These are phyloP conservation scores for Ditylenchus dipsaci DNA, from an alignment of 1,140 invertebrate species.

Conservation along the genomic window DNA sequence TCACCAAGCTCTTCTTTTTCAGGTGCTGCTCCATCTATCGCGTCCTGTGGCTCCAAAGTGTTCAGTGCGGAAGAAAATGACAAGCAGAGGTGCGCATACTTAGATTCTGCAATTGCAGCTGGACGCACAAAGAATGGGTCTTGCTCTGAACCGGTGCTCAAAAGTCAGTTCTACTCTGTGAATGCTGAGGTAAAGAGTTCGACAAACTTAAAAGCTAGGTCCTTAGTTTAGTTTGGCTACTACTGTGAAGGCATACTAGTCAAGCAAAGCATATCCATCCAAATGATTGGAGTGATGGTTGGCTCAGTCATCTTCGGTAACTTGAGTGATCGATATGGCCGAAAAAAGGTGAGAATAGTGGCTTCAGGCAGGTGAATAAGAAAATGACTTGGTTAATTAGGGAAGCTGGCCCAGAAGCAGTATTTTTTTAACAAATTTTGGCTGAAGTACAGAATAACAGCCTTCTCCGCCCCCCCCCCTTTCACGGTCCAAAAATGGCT, in stretches of 20 bases:
- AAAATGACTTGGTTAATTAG: too few relatives aligned
- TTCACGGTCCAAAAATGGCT: too few relatives aligned
- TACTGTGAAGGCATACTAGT: slow-evolving; percentile 22
- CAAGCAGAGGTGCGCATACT: slow-evolving; percentile 24
- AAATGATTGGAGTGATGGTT: slow-evolving; percentile 40
- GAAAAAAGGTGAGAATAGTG: slow-evolving; percentile 6
- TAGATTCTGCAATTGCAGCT: background rate
- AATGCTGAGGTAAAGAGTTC: slow-evolving; percentile 15
- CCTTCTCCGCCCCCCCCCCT: too few relatives aligned
- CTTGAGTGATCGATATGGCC: slow-evolving; percentile 8
- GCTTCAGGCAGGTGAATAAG: too few relatives aligned
- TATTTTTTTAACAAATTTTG: too few relatives aligned
- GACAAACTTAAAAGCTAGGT: background rate
- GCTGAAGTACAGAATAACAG: too few relatives aligned
- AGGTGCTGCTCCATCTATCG: slow-evolving; percentile 30
- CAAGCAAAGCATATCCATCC: slow-evolving; percentile 28
- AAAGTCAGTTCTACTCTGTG: slow-evolving; percentile 30
- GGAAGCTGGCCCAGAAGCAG: too few relatives aligned
- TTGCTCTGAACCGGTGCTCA: slow-evolving; percentile 20
- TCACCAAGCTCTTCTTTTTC: background rate
- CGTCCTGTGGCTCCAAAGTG: slow-evolving; percentile 17
- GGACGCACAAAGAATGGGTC: background rate
- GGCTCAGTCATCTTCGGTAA: slow-evolving; percentile 25
- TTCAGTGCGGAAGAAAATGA: background rate
- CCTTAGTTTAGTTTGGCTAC: slow-evolving; percentile 36